Base-by-base conservation (phyloP, 1,140 invertebrate genomes). In the Nomia melanderi region DNA sequence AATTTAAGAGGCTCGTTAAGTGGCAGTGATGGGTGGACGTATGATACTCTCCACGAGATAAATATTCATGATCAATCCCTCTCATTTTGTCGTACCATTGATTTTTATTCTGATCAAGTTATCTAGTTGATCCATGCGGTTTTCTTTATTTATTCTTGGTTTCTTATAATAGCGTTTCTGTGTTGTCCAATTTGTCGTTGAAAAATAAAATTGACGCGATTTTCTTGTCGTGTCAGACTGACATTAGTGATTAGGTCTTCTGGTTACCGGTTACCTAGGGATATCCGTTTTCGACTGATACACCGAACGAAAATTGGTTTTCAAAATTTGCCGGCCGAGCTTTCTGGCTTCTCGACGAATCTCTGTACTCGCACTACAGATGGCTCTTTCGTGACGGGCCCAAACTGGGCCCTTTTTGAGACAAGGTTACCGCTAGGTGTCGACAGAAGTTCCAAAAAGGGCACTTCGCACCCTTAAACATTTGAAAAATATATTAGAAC, bases 1-100 rank as follows among this genome's bases (percentile, higher is more conserved):
- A 75, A 67, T 75, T 75, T 75, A 75, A 67, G 63, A n/a, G 53
- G 54, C 39, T 75, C 64, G 57, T 75, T 75, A 67, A 75, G 64
- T 65, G 47, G 39, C 63, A 36, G 14, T 14, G 9, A n/a, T 53
- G 53, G 2, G 25, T 29, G 50, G 66, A 67, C 44, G 63, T 67
- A n/a, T 36, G 73, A 75, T 67, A 54, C 53, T 75, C 41, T 56
- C 39, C 73, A 31, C 29, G 53, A 75, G 73, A 75, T 75, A 75
- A 75, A 75, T 36, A 53, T 20, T 27, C 17, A 31, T 59, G 54
- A 31, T 27, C 56, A 75, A 59, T 64, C 39, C 41, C 41, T 67
- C 63, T 59, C 41, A 56, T 67, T 75, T 56, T 6, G 17, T 17
- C 31, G 64, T 67, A 20, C 54, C 73, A 57, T 57, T 57, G 29